These are phyloP conservation scores for Megatriorchis doriae DNA, from an alignment of 2,113 vertebrate species.

Conservation along the genomic window DNA sequence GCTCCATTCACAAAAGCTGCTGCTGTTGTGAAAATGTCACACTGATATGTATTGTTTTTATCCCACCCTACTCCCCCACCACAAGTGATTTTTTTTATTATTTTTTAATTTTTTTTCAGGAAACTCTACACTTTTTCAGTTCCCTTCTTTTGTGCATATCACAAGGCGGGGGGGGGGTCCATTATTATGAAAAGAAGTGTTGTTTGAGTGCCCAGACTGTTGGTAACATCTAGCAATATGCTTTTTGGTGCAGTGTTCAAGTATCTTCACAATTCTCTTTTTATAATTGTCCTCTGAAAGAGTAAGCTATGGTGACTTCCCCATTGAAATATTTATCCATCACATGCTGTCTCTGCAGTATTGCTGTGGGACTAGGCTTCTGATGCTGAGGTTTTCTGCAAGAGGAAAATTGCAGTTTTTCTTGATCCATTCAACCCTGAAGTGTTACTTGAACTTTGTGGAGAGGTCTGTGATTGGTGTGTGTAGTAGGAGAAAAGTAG, in stretches of 20 bases:
- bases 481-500: neutral
- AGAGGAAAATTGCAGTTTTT: neutral
- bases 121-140: neutral
- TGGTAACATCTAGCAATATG: slow-evolving; percentile 7
- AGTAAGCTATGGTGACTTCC: neutral
- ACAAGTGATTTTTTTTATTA: neutral
- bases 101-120: neutral
- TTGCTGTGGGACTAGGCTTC: neutral
- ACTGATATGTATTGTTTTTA: neutral
- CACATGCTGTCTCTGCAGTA: neutral
- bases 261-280: slow-evolving; percentile 11
- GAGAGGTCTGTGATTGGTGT: neutral
- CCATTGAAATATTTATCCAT: neutral
- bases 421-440: neutral
- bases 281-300: neutral
- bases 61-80: neutral
- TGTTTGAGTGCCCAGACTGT: neutral
- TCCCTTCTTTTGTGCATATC: neutral
- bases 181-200: neutral
- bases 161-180: neutral
- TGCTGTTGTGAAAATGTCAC: neutral
- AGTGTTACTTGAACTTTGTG: neutral
- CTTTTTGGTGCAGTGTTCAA: neutral
- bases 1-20: neutral
- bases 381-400: neutral